These are phyloP conservation scores for Cetonia aurata DNA, from an alignment of 2,888 invertebrate species.

Conservation along the genomic window DNA sequence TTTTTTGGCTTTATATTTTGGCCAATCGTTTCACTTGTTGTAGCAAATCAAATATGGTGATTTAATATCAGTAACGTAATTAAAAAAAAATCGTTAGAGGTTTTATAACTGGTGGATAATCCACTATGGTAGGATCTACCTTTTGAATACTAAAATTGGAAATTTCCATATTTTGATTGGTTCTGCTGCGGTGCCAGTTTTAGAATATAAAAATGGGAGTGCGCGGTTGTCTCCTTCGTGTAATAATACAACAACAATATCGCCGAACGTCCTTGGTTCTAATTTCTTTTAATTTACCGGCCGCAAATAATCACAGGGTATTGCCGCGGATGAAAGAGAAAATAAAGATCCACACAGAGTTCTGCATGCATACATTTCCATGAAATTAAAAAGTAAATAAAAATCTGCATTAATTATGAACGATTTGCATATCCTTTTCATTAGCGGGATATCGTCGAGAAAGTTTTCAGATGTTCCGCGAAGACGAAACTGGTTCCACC, in stretches of 20 bases:
- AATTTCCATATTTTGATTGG: slow-evolving; percentile 41
- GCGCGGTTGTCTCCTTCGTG: no score
- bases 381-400: slow-evolving; percentile 40
- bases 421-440: slow-evolving; percentile 37
- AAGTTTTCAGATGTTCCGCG: slow-evolving; percentile 25
- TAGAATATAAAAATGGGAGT: no score
- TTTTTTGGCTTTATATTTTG: no score
- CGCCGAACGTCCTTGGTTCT: no score
- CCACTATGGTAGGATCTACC: not conserved
- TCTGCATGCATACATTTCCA: slow-evolving; percentile 38
- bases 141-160: slow-evolving; percentile 24
- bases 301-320: not conserved
- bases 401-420: slow-evolving; percentile 41
- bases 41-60: no score
- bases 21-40: no score
- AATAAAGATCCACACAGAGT: slow-evolving; percentile 7
- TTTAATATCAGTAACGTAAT: no score
- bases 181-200: not conserved
- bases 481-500: slow-evolving; percentile 22
- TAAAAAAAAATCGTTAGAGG: no score
- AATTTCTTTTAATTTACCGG: not conserved
- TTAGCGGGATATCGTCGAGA: slow-evolving; percentile 25
- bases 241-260: no score
- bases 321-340: slow-evolving; percentile 26
- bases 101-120: no score